These are phyloP conservation scores for Chondrosia reniformis DNA, from an alignment of 37 sponge, comb jelly and placozoan species.

Conservation along the genomic window DNA sequence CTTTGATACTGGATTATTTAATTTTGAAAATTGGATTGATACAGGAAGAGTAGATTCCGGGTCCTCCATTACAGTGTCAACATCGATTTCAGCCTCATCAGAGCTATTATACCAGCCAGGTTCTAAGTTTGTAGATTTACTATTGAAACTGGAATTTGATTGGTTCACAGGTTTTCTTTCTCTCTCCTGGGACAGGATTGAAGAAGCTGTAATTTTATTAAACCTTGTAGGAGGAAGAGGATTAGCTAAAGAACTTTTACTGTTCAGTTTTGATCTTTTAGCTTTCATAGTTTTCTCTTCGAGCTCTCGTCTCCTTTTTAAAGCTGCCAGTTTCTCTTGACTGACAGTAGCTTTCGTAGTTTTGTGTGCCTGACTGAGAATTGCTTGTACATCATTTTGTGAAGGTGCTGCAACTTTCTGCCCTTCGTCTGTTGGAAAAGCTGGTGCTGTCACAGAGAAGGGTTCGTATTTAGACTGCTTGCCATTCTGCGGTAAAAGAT, in stretches of 20 bases:
- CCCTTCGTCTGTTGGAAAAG: neutral
- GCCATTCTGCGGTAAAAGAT: no score
- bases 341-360: neutral
- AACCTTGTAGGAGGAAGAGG: neutral
- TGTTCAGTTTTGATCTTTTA: neutral
- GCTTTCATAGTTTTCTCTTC: neutral
- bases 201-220: neutral
- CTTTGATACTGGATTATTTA: no score
- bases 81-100: constrained; percentile 21
- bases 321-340: neutral
- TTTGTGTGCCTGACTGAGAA: neutral
- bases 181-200: neutral
- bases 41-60: neutral
- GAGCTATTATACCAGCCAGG: neutral
- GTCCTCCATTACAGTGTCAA: constrained; percentile 6
- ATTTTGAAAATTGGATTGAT: neutral
- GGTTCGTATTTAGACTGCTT: neutral
- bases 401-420: neutral
- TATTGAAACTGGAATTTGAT: neutral
- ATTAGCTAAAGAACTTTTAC: neutral
- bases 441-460: neutral
- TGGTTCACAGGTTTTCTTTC: neutral
- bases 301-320: neutral
- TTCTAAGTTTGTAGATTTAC: neutral
- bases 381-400: neutral